Base-by-base conservation (phyloP, 2,888 invertebrate species). In the Drosophila mayaguana region DNA sequence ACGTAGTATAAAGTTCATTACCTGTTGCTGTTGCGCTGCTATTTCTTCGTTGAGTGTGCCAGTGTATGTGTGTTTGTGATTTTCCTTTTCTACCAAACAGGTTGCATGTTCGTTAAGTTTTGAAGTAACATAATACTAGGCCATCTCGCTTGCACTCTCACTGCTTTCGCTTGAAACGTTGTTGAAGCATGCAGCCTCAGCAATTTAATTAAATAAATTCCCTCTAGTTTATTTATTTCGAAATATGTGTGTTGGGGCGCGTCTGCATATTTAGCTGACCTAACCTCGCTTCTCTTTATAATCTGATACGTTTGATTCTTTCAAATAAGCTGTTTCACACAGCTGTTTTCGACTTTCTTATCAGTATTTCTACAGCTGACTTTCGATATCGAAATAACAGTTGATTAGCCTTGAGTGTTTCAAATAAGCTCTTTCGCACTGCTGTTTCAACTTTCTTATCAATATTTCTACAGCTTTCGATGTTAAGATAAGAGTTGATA, bases 1-100 rank as follows among this genome's bases (percentile, higher is more conserved):
- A 40, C n/a, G 51, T 32, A 74, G 78, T 80, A 75, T 84, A 86
- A 86, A 81, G 84, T 83, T 81, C 81, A 81, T 56, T 83, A 83
- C 86, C 83, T 83, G 83, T 83, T 83, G 80, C 80, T 74, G 36
- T 50, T 62, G 46, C 45, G 46, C 42, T 51, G 69, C 51, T 68
- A 12, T 36, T 70, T 43, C 42, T 70, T 43, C 42, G 56, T 45
- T 16, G 6, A 53, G 53, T 51, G 34, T 38, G 42, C 54, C 9
- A 7, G 42, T 22, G 45, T 53, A 16, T 34, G 20, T 16, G 28
- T 22, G 56, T 11, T 46, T 25, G 48, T 48, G 20, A 34, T n/a
- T 46, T 45, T 38, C 25, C 25, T 36, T 14, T 36, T 32, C 22
- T 55, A 50, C 34, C 48, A 66, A 74, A 67, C 78, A 78, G 78